Base-by-base conservation (phyloP, 37 sponge, comb jelly and placozoan genomes). In the Halichondria panicea region DNA sequence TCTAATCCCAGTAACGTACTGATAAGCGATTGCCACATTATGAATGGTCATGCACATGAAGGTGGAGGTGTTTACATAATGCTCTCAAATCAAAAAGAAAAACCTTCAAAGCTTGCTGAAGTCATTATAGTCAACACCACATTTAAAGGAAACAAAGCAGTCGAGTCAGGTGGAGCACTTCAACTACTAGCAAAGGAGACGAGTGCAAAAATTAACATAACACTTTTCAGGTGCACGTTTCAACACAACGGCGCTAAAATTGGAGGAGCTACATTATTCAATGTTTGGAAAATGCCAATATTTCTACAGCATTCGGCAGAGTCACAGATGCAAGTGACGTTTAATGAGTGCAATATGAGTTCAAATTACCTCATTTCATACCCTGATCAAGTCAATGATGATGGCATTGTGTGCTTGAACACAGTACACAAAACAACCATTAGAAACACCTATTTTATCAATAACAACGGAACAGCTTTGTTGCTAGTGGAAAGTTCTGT, bases 291-390 rank as follows among this genome's bases (percentile, higher is more conserved):
- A 28, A 66, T 66, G 21, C 9, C 19, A 2, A 37, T 11, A 24
- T 41, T 18, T 27, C 4, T 42, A 3, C 68, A 42, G 24, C 68
- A 66, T n/a, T n/a, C n/a, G n/a, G 43, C 25, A 21, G 38, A 42
- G 9, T n/a, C 68, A 8, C 68, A 66, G 68, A 42, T 66, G 38
- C 27, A 66, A 12, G 25, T 66, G 43, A 66, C 22, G 2, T 66
- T 66, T n/a, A 6, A 38, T 22, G 41, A 66, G 9, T 28, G 68
- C 25, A 9, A 15, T 11, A 42, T 66, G 3, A 33, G 1, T 5
- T 42, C 38, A 1, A 66, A 66, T 39, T 66, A 22, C 4, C 22
- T 42, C 11, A 33, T 66, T 66, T 27, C 15, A 19, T 42, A 66
- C 28, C 15, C 38, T n/a, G 41, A 41, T 12, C 18, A 11, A 38